Evolutionary conservation across 2,888 invertebrate species (phyloP), one percentile per base, ranked within the genome.

Genomic region (Gastrophysa polygoni): DNA sequence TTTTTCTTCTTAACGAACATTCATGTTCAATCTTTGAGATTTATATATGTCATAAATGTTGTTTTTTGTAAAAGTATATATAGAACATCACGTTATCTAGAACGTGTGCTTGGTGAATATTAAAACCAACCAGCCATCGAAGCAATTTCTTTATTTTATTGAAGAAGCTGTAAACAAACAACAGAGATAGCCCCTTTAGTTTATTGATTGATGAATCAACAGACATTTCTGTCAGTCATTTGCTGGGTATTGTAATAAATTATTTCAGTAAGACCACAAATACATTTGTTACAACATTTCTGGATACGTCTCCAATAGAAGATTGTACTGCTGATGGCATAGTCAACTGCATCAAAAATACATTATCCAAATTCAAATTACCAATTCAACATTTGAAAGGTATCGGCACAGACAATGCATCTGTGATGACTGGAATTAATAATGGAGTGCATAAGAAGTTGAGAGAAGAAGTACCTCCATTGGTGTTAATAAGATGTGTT

Each of bases 391-490:
- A 44, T 75, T 66, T 75, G 67, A 68, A 68, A 60, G 78, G 76
- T 24, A 75, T 79, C 56, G 78, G 77, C n/a, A 76, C 75, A 21
- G 78, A 80, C 57, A 79, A 78, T 68, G 76, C 75, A 2, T 71
- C 74, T 16, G 77, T 76, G 1, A 80, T 80, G 78, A 64, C 68
- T 8, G 80, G 78, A 4, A 65, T 76, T 4, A 78, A 78, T 66
- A 75, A 74, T 61, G 77, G 79, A 1, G 77, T 80, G 2, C 67
- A 72, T 66, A 58, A 68, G 28, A 71, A 69, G 72, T 49, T 78
- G 51, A 78, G 78, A 72, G 49, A 58, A 61, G 67, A 74, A 16
- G 34, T 72, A 10, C 75, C 76, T 17, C 57, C 72, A 57, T 43
- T 70, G 21, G 34, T 65, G 21, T 52, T 68, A 28, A 48, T 68